These are phyloP conservation scores for Ctenomys sociabilis DNA, from an alignment of 2,113 vertebrate species.

Conservation along the genomic window DNA sequence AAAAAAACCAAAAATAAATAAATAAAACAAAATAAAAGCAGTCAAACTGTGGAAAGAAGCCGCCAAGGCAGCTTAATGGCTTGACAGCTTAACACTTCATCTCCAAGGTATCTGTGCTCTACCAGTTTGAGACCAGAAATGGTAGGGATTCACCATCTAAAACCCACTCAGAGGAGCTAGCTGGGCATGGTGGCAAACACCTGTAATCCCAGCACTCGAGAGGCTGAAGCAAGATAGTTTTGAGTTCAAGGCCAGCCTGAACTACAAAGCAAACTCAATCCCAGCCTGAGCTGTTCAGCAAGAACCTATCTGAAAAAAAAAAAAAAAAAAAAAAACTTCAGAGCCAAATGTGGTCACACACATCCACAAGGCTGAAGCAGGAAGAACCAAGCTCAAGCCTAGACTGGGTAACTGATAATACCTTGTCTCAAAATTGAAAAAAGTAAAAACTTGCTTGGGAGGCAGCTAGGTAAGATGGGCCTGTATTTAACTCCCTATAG, in stretches of 20 bases:
- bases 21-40: neutral
- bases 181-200: too few relatives aligned
- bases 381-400: neutral
- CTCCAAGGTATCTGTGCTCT: neutral
- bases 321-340: neutral
- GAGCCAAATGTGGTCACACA: neutral
- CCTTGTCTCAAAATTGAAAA: neutral
- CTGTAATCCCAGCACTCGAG: too few relatives aligned
- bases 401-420: neutral
- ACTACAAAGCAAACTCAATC: too few relatives aligned
- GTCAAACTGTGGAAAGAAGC: constrained; percentile 21
- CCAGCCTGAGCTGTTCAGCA: too few relatives aligned
- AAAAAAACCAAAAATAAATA: too few relatives aligned
- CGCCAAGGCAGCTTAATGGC: neutral
- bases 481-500: neutral
- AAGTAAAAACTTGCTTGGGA: neutral
- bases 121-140: neutral
- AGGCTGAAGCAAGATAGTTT: too few relatives aligned
- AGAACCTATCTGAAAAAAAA: too few relatives aligned
- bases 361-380: neutral
- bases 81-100: neutral
- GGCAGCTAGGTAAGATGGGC: neutral
- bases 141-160: neutral
- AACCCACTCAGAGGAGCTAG: neutral
- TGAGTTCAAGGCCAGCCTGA: too few relatives aligned